phyloP scores from a whole-genome alignment of 2,888 invertebrate genomes.

The Drosophila subsilvestris region DNA sequence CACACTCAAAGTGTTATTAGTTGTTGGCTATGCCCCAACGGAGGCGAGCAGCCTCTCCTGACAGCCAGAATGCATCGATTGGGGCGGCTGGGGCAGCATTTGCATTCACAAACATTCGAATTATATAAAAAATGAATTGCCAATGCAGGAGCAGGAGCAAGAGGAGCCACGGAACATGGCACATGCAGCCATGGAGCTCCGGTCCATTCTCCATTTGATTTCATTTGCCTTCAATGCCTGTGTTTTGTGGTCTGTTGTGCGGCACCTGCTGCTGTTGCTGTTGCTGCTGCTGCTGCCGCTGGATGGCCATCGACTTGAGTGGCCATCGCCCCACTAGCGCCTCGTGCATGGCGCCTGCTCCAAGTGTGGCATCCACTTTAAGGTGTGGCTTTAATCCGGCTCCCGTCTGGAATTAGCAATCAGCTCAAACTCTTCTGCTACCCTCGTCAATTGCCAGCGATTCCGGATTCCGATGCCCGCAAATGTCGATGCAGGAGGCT shows the following conservation, averaged over 20 bases:
- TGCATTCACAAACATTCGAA: slow-evolving; percentile 61
- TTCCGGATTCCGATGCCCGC: slow-evolving; percentile 15
- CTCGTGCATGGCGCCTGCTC: neutral
- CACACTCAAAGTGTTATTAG: slow-evolving; percentile 48
- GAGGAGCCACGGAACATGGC: neutral
- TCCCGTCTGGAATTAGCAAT: slow-evolving; percentile 38
- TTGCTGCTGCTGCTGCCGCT: slow-evolving; percentile 9
- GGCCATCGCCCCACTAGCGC: slow-evolving; percentile 11
- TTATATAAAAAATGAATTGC: slow-evolving; percentile 73
- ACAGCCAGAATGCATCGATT: slow-evolving; percentile 40
- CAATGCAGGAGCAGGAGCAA: slow-evolving; percentile 39
- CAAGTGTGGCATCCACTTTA: slow-evolving; percentile 25
- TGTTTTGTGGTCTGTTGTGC: slow-evolving; percentile 11
- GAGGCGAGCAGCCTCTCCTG: slow-evolving; percentile 7
- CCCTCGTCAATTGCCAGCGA: slow-evolving; percentile 41
- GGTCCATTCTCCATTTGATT: slow-evolving; percentile 57
- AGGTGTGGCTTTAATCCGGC: slow-evolving; percentile 32
- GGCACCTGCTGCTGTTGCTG: slow-evolving; percentile 9
- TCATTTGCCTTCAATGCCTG: slow-evolving; percentile 35
- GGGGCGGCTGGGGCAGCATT: slow-evolving; percentile 43
- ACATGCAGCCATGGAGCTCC: slow-evolving; percentile 1
- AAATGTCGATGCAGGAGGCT: slow-evolving; percentile 24
- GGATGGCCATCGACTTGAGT: slow-evolving; percentile 60
- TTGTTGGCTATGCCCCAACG: slow-evolving; percentile 10
- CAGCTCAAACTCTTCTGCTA: slow-evolving; percentile 7